phyloP scores from a whole-genome alignment of 2,888 invertebrate genomes.

The Nymphalis c-album region DNA sequence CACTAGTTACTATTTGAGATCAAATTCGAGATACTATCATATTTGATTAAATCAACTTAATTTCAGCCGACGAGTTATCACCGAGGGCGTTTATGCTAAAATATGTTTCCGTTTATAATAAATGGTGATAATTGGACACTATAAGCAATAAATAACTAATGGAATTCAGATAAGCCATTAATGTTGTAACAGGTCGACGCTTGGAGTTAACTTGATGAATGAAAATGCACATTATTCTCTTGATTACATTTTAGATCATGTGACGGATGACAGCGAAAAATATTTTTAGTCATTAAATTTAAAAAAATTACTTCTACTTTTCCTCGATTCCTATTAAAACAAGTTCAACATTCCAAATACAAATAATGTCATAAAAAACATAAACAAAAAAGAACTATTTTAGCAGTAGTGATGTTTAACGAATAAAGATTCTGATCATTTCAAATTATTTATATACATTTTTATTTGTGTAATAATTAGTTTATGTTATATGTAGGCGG shows the following conservation, averaged over 20 bases:
- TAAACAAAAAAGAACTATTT: no score
- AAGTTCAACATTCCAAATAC: no score
- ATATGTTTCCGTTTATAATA: slow-evolving; percentile 43
- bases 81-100: slow-evolving; percentile 40
- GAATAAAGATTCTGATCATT: no score
- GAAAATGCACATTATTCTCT: not conserved
- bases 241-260: not conserved
- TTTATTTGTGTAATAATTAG: no score
- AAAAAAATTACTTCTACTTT: no score
- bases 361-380: no score
- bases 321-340: no score
- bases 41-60: slow-evolving; percentile 25
- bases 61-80: slow-evolving; percentile 29
- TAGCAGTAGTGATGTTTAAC: no score
- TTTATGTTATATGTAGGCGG: no score
- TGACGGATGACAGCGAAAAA: no score
- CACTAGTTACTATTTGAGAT: not conserved
- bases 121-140: slow-evolving; percentile 45
- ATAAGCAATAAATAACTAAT: slow-evolving; percentile 40
- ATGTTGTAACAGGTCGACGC: slow-evolving; percentile 27
- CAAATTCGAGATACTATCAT: slow-evolving; percentile 11
- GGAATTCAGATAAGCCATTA: slow-evolving; percentile 38
- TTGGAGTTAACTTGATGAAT: slow-evolving; percentile 19
- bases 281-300: no score
- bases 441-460: no score